Conservation (phyloP, 2,888 invertebrate species). For the Nomada ferruginata region DNA sequence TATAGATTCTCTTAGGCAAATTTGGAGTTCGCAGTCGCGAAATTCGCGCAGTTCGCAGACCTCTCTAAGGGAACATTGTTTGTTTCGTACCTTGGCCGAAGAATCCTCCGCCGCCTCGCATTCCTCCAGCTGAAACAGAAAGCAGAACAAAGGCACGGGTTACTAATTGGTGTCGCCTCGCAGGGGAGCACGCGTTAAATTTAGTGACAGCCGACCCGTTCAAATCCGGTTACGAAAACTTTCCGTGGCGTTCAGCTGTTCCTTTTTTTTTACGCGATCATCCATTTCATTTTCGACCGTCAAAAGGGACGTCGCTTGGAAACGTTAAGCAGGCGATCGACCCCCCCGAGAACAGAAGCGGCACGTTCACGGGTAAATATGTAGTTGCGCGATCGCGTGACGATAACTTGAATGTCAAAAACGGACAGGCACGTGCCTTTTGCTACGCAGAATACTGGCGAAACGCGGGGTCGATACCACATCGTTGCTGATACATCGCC, state of each 20-base stretch:
- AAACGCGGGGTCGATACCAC: constrained; percentile 8
- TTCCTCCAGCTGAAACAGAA: constrained; percentile 69
- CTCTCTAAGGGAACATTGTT: background rate
- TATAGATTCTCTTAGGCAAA: too few species aligned
- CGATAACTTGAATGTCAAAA: constrained; percentile 34
- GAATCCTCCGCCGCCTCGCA: constrained; percentile 63
- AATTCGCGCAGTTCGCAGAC: background rate
- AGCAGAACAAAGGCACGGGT: constrained; percentile 10
- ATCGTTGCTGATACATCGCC: background rate
- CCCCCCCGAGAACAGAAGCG: background rate
- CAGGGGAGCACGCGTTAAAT: constrained; percentile 6
- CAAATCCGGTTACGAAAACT: constrained; percentile 41
- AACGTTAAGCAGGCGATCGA: constrained; percentile 12
- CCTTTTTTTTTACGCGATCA: constrained; percentile 15
- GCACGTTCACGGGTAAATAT: background rate
- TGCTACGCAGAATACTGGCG: constrained; percentile 32
- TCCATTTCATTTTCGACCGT: constrained; percentile 28
- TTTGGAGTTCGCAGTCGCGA: too few species aligned
- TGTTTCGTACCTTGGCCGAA: constrained; percentile 66
- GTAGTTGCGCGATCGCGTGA: constrained; percentile 31
- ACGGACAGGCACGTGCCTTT: constrained; percentile 33
- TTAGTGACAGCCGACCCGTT: constrained; percentile 27
- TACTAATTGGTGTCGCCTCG: constrained; percentile 27
- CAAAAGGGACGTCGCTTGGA: background rate
- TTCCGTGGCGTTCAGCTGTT: constrained; percentile 10